Evolutionary conservation across 2,888 invertebrate species (phyloP).

Genomic region (Poecilobothrus nobilitatus): DNA sequence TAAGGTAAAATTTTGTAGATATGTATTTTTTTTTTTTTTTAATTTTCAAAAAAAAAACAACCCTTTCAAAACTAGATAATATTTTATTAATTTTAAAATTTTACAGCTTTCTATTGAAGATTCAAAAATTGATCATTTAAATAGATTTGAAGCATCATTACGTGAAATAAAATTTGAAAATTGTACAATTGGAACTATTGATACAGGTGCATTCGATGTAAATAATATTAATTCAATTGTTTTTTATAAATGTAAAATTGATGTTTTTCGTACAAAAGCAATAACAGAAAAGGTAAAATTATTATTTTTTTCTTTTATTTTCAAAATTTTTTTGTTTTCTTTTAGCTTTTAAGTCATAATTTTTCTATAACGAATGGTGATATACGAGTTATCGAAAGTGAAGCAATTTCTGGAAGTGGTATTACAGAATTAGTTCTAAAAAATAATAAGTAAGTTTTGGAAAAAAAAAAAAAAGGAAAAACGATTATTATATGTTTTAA

Average conservation of each 20-base stretch:
- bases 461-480: no score
- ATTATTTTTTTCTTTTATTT: constrained; percentile 10
- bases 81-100: constrained; percentile 12
- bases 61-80: constrained; percentile 11
- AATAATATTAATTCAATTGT: constrained; percentile 35
- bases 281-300: constrained; percentile 36
- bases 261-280: constrained; percentile 34
- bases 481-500: no score
- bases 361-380: constrained; percentile 36
- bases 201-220: constrained; percentile 38
- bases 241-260: constrained; percentile 37
- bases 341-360: constrained; percentile 33
- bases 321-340: constrained; percentile 9
- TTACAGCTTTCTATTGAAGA: constrained; percentile 34
- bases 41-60: background rate
- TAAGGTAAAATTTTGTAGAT: constrained; percentile 28
- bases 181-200: constrained; percentile 35
- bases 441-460: constrained; percentile 36
- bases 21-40: background rate
- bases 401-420: constrained; percentile 41
- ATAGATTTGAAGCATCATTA: constrained; percentile 36
- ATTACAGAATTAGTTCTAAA: constrained; percentile 35
- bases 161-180: constrained; percentile 35
- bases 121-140: constrained; percentile 32
- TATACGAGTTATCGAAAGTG: constrained; percentile 38